Conservation (phyloP, 2,888 invertebrate species). For the Hyppa rectilinea region DNA sequence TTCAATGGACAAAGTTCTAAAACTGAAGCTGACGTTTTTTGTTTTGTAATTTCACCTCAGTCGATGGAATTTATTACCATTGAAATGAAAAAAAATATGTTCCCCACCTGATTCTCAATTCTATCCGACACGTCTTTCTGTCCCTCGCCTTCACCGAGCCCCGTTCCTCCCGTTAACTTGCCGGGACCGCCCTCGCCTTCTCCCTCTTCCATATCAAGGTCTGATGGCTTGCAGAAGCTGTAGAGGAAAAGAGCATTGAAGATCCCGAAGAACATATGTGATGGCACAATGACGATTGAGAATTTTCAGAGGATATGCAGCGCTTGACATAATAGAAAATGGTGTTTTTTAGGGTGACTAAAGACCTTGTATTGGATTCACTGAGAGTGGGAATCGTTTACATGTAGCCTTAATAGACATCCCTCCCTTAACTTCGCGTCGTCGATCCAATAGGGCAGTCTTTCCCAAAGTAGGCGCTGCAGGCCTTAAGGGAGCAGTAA, state of each 20-base stretch:
- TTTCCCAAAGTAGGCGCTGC: too few relatives aligned
- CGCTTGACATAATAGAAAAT: neutral
- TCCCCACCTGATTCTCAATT: constrained; percentile 92
- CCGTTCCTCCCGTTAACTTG: constrained; percentile 94
- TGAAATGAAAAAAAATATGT: neutral
- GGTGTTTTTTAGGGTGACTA: neutral
- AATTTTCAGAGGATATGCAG: neutral
- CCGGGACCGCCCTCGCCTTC: constrained; percentile 92
- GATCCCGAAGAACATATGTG: neutral
- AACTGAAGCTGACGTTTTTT: too few relatives aligned
- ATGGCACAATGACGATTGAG: neutral
- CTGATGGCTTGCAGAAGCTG: constrained; percentile 98
- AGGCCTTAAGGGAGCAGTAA: too few relatives aligned
- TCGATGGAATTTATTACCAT: neutral
- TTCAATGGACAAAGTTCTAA: too few relatives aligned
- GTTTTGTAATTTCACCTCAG: neutral
- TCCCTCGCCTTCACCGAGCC: constrained; percentile 98
- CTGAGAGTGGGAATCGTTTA: neutral
- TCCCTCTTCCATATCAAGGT: constrained; percentile 94
- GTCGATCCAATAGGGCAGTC: too few relatives aligned
- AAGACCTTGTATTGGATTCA: too few relatives aligned
- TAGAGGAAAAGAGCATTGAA: constrained; percentile 4
- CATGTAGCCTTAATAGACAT: neutral
- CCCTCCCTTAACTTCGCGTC: too few relatives aligned
- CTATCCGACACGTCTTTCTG: constrained; percentile 98